Percentiles rank a stretch among this genome's conserved stretches.
These are phyloP conservation scores for Pocillopora damicornis DNA, from an alignment of 64 coral and sea anemone genomes.

Conservation along the genomic window DNA sequence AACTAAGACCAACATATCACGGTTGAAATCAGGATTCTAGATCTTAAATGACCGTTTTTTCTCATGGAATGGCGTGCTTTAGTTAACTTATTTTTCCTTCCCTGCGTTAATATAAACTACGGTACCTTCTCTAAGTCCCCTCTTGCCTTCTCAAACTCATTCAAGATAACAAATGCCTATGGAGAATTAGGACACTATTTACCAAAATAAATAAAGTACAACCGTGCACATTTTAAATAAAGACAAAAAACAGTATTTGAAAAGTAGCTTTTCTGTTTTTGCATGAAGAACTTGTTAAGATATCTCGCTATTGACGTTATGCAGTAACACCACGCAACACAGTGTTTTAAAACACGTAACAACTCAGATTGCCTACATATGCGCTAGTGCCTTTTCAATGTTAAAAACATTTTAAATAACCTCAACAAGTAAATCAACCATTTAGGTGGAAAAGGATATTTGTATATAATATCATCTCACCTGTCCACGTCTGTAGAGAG, in stretches of 20 bases:
- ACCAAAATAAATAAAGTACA: background rate
- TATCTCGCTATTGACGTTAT: no score
- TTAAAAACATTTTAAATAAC: background rate
- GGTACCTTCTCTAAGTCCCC: slow-evolving; percentile 24
- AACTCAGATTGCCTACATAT: no score
- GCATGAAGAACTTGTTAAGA: background rate
- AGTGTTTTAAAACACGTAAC: no score
- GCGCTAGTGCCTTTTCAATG: background rate
- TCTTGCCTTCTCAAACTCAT: slow-evolving; percentile 35
- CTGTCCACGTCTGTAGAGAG: slow-evolving; percentile 32
- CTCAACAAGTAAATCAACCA: background rate
- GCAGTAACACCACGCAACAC: no score
- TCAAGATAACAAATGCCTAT: slow-evolving; percentile 22
- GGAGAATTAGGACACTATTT: background rate
- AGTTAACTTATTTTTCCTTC: no score
- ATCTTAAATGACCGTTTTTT: no score
- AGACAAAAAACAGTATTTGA: background rate
- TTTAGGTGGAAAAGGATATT: background rate
- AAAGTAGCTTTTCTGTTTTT: background rate
- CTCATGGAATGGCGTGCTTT: no score
- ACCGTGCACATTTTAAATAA: background rate
- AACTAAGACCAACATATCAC: no score
- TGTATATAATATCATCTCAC: background rate
- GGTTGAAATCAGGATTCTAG: no score
- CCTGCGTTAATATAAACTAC: no score